phyloP scores from a whole-genome alignment of 2,113 vertebrate species.

The Cacatua alba region DNA sequence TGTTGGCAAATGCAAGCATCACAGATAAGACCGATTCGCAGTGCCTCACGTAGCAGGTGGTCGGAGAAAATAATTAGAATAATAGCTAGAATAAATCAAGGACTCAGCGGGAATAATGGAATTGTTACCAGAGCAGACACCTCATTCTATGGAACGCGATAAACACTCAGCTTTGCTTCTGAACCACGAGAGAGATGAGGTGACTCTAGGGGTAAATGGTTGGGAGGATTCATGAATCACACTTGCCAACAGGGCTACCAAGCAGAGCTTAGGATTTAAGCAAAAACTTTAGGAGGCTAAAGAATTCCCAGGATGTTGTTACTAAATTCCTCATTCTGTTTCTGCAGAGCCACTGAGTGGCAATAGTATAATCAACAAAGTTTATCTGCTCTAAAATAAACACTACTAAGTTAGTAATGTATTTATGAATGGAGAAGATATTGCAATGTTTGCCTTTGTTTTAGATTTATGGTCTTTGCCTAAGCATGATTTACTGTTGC shows the following conservation, averaged over 20 bases:
- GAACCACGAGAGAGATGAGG: neutral
- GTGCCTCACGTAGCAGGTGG: conserved; percentile 13
- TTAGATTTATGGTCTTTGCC: neutral
- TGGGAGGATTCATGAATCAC: conserved; percentile 25
- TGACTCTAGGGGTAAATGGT: conserved; percentile 17
- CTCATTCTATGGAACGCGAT: conserved; percentile 17
- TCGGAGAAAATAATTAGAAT: conserved; percentile 61
- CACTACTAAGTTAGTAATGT: neutral
- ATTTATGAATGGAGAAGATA: neutral
- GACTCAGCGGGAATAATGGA: conserved; percentile 60
- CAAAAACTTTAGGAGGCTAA: neutral
- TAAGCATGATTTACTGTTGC: neutral
- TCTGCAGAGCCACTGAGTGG: neutral
- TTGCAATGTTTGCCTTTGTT: neutral
- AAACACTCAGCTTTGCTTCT: neutral
- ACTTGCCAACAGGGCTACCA: neutral
- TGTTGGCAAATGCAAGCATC: neutral
- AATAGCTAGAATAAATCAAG: conserved; percentile 57
- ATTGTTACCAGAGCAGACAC: conserved; percentile 36
- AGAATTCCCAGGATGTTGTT: neutral
- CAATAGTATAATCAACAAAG: neutral
- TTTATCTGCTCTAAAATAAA: neutral
- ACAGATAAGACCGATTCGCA: neutral
- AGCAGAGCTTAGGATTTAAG: neutral
- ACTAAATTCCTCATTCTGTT: neutral